These are phyloP conservation scores for Habrosyne pyritoides DNA, from an alignment of 2,888 invertebrate genomes.

Conservation along the genomic window DNA sequence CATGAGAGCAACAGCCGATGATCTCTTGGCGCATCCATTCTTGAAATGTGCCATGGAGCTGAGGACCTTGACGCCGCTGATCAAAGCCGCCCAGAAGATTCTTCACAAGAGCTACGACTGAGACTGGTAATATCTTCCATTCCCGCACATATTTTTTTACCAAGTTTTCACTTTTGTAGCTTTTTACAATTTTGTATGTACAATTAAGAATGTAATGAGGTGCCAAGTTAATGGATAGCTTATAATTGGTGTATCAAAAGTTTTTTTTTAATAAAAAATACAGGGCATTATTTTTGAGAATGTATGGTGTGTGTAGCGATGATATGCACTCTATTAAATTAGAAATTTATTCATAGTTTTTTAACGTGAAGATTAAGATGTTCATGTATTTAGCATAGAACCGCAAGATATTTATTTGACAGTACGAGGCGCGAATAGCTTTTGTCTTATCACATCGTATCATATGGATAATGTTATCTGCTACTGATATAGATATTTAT, in stretches of 20 bases:
- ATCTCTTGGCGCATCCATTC: slow-evolving; percentile 92
- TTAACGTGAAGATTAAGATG: slow-evolving; percentile 23
- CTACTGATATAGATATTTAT: slow-evolving; percentile 59
- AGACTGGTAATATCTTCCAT: slow-evolving; percentile 56
- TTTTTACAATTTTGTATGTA: slow-evolving; percentile 57
- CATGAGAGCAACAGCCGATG: slow-evolving; percentile 88
- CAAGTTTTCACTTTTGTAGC: slow-evolving; percentile 59
- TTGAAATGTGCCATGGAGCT: slow-evolving; percentile 91
- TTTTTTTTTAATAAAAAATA: slow-evolving; percentile 15
- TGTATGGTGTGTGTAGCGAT: slow-evolving; percentile 16
- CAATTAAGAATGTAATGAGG: slow-evolving; percentile 39
- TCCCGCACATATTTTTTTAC: slow-evolving; percentile 46
- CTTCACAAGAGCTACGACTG: slow-evolving; percentile 85
- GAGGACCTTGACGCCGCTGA: slow-evolving; percentile 92
- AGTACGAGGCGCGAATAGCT: slow-evolving; percentile 44
- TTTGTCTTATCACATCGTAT: slow-evolving; percentile 55
- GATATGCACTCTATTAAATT: slow-evolving; percentile 25
- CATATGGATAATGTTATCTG: slow-evolving; percentile 62
- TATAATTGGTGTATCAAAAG: slow-evolving; percentile 13
- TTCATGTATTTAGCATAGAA: slow-evolving; percentile 32
- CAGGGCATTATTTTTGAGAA: slow-evolving; percentile 25
- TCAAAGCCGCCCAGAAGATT: slow-evolving; percentile 95
- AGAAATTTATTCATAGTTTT: slow-evolving; percentile 25
- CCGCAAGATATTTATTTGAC: slow-evolving; percentile 50
- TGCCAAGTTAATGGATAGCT: slow-evolving; percentile 53